phyloP scores from a whole-genome alignment of 2,888 invertebrate species.

The Synanthedon myopaeformis region DNA sequence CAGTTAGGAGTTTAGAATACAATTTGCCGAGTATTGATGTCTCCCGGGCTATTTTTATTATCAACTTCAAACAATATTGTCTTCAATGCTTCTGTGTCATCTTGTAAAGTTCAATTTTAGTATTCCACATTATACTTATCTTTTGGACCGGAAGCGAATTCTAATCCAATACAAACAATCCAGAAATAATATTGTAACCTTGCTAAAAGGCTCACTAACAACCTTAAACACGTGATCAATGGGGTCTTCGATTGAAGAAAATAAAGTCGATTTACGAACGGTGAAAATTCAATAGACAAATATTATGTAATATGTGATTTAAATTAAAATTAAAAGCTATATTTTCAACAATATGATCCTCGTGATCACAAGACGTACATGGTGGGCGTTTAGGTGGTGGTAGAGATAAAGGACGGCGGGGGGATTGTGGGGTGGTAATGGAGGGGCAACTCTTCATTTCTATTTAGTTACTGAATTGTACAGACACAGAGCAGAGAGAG shows the following conservation, averaged over 20 bases:
- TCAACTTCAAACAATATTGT: background rate
- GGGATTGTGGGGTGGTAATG: constrained; percentile 22
- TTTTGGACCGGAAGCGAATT: too few relatives aligned
- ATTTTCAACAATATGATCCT: constrained; percentile 7
- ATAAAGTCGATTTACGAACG: too few relatives aligned
- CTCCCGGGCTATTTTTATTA: constrained; percentile 32
- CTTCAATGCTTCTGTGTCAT: constrained; percentile 1
- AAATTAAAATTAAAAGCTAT: constrained; percentile 16
- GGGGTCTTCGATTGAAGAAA: too few relatives aligned
- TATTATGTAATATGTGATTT: too few relatives aligned
- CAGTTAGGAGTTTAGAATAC: constrained; percentile 63
- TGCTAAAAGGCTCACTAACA: too few relatives aligned
- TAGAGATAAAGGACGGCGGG: constrained; percentile 32
- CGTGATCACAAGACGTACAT: constrained; percentile 28
- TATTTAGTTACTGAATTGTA: constrained; percentile 66
- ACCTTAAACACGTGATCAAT: too few relatives aligned
- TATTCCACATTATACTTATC: too few relatives aligned
- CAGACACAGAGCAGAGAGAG: constrained; percentile 56
- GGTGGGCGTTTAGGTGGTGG: constrained; percentile 41
- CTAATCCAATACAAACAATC: too few relatives aligned
- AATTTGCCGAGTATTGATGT: constrained; percentile 57
- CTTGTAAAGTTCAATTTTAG: too few relatives aligned
- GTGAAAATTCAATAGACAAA: too few relatives aligned
- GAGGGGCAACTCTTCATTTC: constrained; percentile 57
- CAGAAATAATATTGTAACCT: too few relatives aligned